These are phyloP conservation scores for Gymnopithys bicolor DNA, from an alignment of 2,797 vertebrate genomes.

Conservation along the genomic window DNA sequence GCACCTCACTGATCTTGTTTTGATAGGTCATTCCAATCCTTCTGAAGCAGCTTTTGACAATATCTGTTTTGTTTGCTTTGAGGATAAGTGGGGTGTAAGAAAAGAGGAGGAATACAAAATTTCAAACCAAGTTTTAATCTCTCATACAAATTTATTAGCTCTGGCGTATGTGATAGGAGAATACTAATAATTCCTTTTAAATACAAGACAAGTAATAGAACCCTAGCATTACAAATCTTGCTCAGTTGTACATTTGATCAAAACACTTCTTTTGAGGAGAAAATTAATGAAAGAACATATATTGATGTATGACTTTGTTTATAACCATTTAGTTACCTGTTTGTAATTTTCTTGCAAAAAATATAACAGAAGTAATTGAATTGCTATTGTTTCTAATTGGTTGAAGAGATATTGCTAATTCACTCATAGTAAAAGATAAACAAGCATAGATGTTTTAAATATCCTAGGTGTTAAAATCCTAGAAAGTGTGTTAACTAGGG, in stretches of 20 bases:
- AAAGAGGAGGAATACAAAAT: neutral
- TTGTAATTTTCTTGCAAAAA: neutral
- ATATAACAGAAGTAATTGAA: neutral
- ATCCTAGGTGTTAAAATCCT: neutral
- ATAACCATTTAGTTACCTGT: neutral
- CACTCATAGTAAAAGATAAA: neutral
- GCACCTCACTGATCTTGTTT: neutral
- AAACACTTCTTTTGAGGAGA: neutral
- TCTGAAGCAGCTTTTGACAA: neutral
- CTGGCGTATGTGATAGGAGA: neutral
- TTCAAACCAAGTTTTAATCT: neutral
- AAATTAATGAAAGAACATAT: neutral
- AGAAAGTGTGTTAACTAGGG: neutral
- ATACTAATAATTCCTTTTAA: neutral
- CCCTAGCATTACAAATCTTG: neutral
- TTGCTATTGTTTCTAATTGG: neutral
- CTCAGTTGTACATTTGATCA: neutral
- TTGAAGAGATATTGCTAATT: neutral
- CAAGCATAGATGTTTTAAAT: neutral
- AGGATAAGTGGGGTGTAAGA: neutral
- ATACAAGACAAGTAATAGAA: neutral
- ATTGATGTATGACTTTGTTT: neutral
- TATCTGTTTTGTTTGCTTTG: neutral
- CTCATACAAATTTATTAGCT: neutral
- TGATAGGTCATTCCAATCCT: neutral